Percentiles rank a stretch among this genome's conserved stretches.
These are phyloP conservation scores for Biston stratarius DNA, from an alignment of 2,888 invertebrate genomes.

Conservation along the genomic window DNA sequence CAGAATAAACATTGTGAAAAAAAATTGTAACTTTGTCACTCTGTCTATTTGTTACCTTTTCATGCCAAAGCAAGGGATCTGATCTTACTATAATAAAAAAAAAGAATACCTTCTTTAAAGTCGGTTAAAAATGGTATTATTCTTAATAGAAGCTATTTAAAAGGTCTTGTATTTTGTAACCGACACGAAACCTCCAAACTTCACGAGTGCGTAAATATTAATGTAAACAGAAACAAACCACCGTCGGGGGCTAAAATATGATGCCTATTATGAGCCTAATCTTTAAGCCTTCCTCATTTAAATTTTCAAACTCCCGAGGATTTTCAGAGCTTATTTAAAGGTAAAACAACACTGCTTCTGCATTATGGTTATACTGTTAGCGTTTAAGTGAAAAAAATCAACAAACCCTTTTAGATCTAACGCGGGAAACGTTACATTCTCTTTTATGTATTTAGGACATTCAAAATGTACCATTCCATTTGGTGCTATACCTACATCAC, in stretches of 20 bases:
- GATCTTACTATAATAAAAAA: no score
- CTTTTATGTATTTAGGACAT: no score
- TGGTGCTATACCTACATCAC: no score
- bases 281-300: constrained; percentile 76
- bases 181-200: constrained; percentile 5
- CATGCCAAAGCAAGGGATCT: no score
- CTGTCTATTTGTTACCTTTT: no score
- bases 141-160: background rate
- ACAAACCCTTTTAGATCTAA: background rate
- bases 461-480: no score
- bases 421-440: no score
- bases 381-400: constrained; percentile 7
- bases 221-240: constrained; percentile 34
- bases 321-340: constrained; percentile 37
- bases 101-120: no score
- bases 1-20: no score
- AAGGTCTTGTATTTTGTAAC: background rate
- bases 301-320: constrained; percentile 68
- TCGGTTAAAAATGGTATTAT: no score
- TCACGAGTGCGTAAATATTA: constrained; percentile 22
- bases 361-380: constrained; percentile 12
- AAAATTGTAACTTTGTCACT: no score
- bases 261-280: constrained; percentile 75
- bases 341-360: constrained; percentile 28
- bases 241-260: constrained; percentile 68